Evolutionary conservation across 1,140 invertebrate species (phyloP), one percentile per base, ranked within the genome.

Genomic region (Plutomurus gul): DNA sequence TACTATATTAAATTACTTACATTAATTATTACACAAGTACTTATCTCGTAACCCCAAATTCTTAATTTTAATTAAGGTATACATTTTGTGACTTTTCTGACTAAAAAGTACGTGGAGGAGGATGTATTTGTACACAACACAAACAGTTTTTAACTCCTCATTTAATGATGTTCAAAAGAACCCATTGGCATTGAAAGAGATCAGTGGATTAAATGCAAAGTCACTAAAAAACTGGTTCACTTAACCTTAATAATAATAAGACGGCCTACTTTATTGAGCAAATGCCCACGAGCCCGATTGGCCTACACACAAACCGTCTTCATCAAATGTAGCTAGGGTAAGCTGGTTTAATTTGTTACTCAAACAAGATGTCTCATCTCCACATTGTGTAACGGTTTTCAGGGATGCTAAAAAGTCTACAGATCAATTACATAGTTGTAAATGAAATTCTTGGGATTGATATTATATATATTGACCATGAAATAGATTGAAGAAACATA

Each of bases 261-360:
- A 39, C 33, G 20, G 20, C 18, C 16, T 56, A 30, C 39, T 37
- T 37, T 78, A 82, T 80, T 83, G 72, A 25, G 81, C 51, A 80
- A 84, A 83, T 10, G 82, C 82, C 82, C 82, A 84, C 8, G 82
- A 84, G 60, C 82, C 82, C n/a, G 79, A 46, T 56, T 82, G 81
- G 13, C 49, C 46, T 33, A 84, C 73, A 72, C 82, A 84, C 40
- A 84, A 70, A 90, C 90, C 94, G 85, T 95, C 90, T 37, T 95
- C 94, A 85, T 96, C 94, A 86, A 96, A 95, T 4, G 94, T 96
- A 18, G 94, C 94, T 43, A 96, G 89, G 30, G 94, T 94, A 39
- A 96, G 89, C 85, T 93, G 91, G 51, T 93, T 93, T 76, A 96
- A 87, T 86, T 96, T 96, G 87, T 96, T 96, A 73, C 92, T 92